Evolutionary conservation across 2,797 vertebrate genomes (phyloP).

Genomic region (Craterocephalus amniculus): DNA sequence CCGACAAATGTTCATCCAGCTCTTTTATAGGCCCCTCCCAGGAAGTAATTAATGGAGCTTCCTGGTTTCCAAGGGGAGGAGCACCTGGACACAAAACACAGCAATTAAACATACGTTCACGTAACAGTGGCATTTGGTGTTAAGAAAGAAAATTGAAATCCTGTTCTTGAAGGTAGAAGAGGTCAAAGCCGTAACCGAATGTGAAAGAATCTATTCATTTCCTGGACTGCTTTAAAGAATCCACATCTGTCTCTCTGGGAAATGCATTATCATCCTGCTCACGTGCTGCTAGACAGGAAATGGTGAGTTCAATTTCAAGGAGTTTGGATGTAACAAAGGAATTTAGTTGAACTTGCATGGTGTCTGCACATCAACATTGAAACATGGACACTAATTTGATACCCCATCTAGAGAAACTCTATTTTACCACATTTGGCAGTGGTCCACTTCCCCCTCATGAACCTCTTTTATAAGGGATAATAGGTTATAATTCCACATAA

Average conservation of each 20-base stretch:
- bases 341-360: slow-evolving; percentile 48
- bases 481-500: slow-evolving; percentile 45
- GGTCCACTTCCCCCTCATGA: slow-evolving; percentile 49
- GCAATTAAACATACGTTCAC: no score
- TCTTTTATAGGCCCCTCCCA: no score
- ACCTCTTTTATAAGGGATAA: slow-evolving; percentile 31
- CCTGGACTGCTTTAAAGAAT: slow-evolving; percentile 57
- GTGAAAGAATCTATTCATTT: slow-evolving; percentile 71
- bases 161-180: slow-evolving; percentile 26
- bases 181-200: slow-evolving; percentile 51
- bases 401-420: slow-evolving; percentile 50
- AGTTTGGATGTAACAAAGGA: slow-evolving; percentile 62
- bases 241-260: slow-evolving; percentile 75
- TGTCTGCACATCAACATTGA: slow-evolving; percentile 50
- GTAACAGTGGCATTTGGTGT: no score
- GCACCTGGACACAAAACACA: no score
- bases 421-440: slow-evolving; percentile 74
- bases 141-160: slow-evolving; percentile 32
- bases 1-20: no score
- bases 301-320: slow-evolving; percentile 72
- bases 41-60: no score
- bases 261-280: slow-evolving; percentile 71
- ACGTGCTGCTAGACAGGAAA: slow-evolving; percentile 69
- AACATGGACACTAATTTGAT: slow-evolving; percentile 64
- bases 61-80: no score